These are phyloP conservation scores for Notechis scutatus DNA, from an alignment of 2,113 vertebrate species.

Conservation along the genomic window DNA sequence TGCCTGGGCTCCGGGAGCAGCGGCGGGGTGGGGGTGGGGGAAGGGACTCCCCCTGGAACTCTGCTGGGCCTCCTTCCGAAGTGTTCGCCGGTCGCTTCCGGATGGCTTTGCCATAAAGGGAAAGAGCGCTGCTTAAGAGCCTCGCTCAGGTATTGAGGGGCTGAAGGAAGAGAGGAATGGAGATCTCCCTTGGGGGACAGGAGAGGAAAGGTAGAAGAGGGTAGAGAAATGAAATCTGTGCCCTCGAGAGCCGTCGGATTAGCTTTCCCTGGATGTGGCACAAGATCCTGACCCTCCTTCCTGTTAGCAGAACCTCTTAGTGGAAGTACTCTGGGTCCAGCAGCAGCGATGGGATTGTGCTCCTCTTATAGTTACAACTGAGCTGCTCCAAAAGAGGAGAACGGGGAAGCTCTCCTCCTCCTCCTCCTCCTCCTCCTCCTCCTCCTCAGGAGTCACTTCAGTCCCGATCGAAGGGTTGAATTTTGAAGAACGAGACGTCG, in stretches of 20 bases:
- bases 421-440: too few relatives aligned
- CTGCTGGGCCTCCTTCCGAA: not conserved
- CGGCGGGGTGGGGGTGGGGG: too few relatives aligned
- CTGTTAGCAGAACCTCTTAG: not conserved
- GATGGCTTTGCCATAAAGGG: not conserved
- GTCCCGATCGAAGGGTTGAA: not conserved
- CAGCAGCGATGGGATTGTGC: not conserved
- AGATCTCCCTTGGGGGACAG: not conserved
- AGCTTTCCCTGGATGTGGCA: not conserved
- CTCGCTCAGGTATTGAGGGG: not conserved
- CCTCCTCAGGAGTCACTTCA: not conserved
- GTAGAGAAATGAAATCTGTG: not conserved
- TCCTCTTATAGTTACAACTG: not conserved
- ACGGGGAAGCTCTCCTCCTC: too few relatives aligned
- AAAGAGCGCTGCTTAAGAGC: not conserved
- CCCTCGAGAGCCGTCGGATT: not conserved
- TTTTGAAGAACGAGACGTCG: not conserved
- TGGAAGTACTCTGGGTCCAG: not conserved
- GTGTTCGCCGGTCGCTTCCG: not conserved
- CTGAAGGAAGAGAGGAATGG: not conserved
- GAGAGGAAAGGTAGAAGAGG: not conserved
- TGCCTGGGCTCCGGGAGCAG: not conserved
- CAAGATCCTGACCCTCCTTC: not conserved
- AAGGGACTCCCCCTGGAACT: not conserved
- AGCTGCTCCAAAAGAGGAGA: not conserved